Evolutionary conservation across 1,140 invertebrate species (phyloP), one percentile per base, ranked within the genome.

Genomic region (Trichoplusia ni): DNA sequence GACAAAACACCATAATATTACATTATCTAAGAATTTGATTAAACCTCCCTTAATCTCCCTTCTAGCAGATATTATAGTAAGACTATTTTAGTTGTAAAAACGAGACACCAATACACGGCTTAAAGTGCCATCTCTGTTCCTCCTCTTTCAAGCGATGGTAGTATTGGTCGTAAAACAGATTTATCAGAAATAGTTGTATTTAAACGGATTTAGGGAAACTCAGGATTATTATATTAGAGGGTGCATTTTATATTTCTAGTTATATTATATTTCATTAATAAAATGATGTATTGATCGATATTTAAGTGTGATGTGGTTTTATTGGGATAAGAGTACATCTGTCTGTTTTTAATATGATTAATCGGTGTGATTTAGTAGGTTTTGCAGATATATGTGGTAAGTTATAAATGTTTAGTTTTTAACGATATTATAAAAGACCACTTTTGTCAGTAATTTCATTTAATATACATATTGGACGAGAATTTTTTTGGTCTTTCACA

Each of bases 181-280:
- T 76, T 77, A 75, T 66, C 67, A 71, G 67, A 75, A 83, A 81
- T 80, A 81, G 80, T 79, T 77, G 69, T 70, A 67, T 80, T 82
- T 80, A 79, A 74, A 78, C 74, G 71, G 65, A 71, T 84, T 78
- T 70, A 73, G 77, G 37, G 69, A 81, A 82, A 82, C 13, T 18
- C 25, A 7, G 7, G 25, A 42, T 42, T 58, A 44, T 29, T 37
- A 54, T 42, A 42, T 42, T 23, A 42, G 67, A 61, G 83, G 83
- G 81, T 81, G 80, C 77, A 82, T 84, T n/a, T n/a, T n/a, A 81
- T 81, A 82, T 79, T 75, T 62, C 65, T 47, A 47, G 54, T 56
- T 61, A 77, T 79, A 84, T 84, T 79, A 79, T 71, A 84, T 86
- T 84, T 82, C 71, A 62, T 73, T 80, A 75, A 80, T 60, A 40